Conservation (phyloP, 2,888 invertebrate genomes). For the Deilephila porcellus region DNA sequence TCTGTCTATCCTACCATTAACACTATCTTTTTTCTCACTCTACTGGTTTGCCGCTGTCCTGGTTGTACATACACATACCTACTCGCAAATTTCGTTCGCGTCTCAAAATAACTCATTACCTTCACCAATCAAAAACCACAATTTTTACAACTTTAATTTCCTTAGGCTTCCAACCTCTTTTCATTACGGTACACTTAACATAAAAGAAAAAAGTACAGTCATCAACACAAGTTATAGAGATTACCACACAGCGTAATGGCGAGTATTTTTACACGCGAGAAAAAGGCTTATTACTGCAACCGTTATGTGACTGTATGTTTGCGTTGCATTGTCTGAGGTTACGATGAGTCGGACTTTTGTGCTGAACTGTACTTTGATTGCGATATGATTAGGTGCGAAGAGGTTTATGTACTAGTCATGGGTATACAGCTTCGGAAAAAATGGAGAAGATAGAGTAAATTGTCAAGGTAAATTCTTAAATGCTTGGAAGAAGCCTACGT, state of each 20-base stretch:
- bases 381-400: background rate
- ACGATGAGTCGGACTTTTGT: background rate
- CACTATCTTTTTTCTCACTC: too few species aligned
- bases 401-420: too few species aligned
- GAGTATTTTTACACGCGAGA: conserved; percentile 23
- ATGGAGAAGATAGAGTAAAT: too few species aligned
- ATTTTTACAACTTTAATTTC: background rate
- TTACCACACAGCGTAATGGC: conserved; percentile 16
- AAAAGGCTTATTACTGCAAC: conserved; percentile 29
- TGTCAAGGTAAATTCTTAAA: too few species aligned
- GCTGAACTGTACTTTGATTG: conserved; percentile 2
- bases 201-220: conserved; percentile 3
- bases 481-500: too few species aligned
- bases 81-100: background rate
- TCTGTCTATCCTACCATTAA: too few species aligned
- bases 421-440: too few species aligned
- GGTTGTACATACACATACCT: background rate
- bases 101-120: background rate
- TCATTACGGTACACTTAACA: background rate
- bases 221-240: conserved; percentile 17
- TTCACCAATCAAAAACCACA: background rate
- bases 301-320: conserved; percentile 25
- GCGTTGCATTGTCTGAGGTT: background rate
- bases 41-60: too few species aligned
- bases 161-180: background rate